Conservation (phyloP, 2,797 vertebrate species). For the Aplochiton taeniatus region DNA sequence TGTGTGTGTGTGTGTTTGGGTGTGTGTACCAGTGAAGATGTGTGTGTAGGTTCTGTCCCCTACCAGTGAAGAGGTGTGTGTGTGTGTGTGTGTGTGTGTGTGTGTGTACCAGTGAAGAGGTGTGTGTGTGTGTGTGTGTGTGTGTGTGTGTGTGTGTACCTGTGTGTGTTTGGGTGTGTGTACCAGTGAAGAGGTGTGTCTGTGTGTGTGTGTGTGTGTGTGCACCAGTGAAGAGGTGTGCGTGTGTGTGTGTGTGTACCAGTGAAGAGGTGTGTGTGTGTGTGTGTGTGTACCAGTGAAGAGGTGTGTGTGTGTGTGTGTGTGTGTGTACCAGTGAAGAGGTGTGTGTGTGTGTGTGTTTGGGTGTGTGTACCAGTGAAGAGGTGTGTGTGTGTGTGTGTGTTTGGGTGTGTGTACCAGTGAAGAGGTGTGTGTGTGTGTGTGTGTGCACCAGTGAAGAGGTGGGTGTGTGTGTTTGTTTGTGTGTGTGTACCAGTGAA, state of each 20-base stretch:
- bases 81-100: conserved; percentile 2
- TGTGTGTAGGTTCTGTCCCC: not conserved
- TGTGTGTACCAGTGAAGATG: too few relatives aligned
- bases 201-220: conserved; percentile 1
- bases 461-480: conserved; percentile 1
- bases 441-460: not conserved
- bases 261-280: not conserved
- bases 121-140: not conserved
- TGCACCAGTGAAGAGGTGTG: not conserved
- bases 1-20: too few relatives aligned
- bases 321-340: too few relatives aligned
- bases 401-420: too few relatives aligned
- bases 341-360: conserved; percentile 2
- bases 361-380: not conserved
- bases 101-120: not conserved
- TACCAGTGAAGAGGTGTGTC: not conserved
- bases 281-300: not conserved
- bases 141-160: conserved; percentile 5
- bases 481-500: not conserved
- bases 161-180: conserved; percentile 4
- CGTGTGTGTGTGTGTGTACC: not conserved
- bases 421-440: too few relatives aligned
- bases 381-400: too few relatives aligned
- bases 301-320: not conserved
- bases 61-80: not conserved